phyloP scores from a whole-genome alignment of 2,888 invertebrate genomes.

The Cosmia trapezina region DNA sequence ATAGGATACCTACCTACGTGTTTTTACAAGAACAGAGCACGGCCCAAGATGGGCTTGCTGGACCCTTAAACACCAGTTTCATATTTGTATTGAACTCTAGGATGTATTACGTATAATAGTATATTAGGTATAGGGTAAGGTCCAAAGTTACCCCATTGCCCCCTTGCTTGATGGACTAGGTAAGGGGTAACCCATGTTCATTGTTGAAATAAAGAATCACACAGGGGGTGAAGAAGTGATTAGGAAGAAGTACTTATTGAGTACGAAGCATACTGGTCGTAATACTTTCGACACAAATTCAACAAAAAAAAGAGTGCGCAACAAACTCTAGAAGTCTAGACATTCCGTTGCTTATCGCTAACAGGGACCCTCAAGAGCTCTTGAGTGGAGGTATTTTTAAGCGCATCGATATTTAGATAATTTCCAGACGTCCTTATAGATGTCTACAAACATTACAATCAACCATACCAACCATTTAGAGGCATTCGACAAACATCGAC shows the following conservation, averaged over 20 bases:
- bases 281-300: constrained; percentile 1
- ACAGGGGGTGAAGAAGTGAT: neutral
- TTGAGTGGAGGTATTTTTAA: constrained; percentile 6
- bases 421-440: constrained; percentile 1
- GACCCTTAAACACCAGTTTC: neutral
- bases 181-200: too few relatives aligned
- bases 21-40: neutral
- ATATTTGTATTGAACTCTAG: neutral
- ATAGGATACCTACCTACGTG: neutral
- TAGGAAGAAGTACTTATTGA: too few relatives aligned
- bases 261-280: neutral
- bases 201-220: neutral
- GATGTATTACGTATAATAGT: neutral
- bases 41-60: neutral
- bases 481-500: constrained; percentile 22
- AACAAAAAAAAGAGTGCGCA: constrained; percentile 6
- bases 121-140: neutral
- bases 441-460: neutral
- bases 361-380: constrained; percentile 1
- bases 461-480: constrained; percentile 6
- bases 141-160: neutral
- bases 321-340: constrained; percentile 20
- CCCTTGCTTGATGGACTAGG: too few relatives aligned
- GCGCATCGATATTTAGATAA: neutral
- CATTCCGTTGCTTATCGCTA: constrained; percentile 28